These are phyloP conservation scores for Grallaria varia DNA, from an alignment of 2,113 vertebrate genomes.

Conservation along the genomic window DNA sequence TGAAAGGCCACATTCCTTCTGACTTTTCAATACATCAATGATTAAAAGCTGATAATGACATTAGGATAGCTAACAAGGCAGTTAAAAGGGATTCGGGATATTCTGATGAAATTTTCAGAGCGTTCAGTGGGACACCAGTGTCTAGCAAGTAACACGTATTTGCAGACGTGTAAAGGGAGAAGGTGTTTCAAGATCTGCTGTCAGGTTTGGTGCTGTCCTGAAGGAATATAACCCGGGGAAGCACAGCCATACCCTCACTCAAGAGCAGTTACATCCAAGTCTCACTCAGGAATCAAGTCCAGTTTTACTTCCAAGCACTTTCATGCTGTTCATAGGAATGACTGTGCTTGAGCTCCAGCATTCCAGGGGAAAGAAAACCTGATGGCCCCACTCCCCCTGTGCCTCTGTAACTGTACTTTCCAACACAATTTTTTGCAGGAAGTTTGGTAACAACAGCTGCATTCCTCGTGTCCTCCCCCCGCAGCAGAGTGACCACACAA, in stretches of 20 bases:
- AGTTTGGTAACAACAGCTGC: neutral
- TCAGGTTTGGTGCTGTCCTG: neutral
- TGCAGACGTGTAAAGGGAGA: neutral
- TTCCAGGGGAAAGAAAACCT: neutral
- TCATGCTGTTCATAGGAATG: neutral
- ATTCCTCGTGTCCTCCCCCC: neutral
- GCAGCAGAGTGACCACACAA: neutral
- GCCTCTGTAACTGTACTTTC: neutral
- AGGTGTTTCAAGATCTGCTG: neutral
- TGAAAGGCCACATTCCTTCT: neutral
- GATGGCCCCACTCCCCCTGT: neutral
- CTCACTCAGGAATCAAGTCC: neutral
- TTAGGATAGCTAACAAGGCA: conserved; percentile 29
- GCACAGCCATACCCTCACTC: neutral
- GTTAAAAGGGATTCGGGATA: neutral
- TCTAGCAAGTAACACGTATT: neutral
- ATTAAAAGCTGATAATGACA: conserved; percentile 26
- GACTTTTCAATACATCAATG: neutral
- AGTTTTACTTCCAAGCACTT: neutral
- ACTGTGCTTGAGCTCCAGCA: neutral
- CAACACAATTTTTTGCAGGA: neutral
- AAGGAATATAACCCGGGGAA: neutral
- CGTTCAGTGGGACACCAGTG: neutral
- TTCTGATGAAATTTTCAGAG: neutral
- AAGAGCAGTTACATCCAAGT: accelerated